phyloP scores from a whole-genome alignment of 2,888 invertebrate species.

The Dastarcus helophoroides region DNA sequence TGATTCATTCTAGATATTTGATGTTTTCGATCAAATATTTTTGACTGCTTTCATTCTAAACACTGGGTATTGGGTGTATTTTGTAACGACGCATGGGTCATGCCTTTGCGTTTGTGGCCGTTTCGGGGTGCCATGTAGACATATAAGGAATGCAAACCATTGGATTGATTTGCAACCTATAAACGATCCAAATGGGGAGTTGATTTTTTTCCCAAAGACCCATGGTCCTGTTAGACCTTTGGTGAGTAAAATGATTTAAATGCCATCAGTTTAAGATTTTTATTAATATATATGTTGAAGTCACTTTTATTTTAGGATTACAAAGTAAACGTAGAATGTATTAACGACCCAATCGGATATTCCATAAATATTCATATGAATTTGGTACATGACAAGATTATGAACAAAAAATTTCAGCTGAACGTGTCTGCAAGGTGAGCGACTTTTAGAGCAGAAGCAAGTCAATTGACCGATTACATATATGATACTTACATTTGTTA shows the following conservation, averaged over 20 bases:
- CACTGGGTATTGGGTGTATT: conserved; percentile 2
- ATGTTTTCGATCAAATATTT: conserved; percentile 3
- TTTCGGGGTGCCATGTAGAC: conserved; percentile 10
- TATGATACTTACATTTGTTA: too few species aligned
- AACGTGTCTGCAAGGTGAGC: conserved; percentile 1
- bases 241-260: too few species aligned
- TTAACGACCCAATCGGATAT: conserved; percentile 1
- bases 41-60: conserved; percentile 1
- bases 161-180: conserved; percentile 11
- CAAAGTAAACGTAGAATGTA: conserved; percentile 1
- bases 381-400: neutral
- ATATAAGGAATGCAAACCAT: conserved; percentile 9
- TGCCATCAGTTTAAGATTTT: neutral
- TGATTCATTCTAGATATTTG: neutral
- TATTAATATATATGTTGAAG: neutral
- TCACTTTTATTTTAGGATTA: conserved; percentile 1
- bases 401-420: neutral
- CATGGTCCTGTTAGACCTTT: conserved; percentile 1
- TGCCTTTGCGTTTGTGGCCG: conserved; percentile 9
- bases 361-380: neutral
- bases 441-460: too few species aligned
- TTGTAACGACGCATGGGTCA: neutral
- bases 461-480: too few species aligned
- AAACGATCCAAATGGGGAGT: conserved; percentile 1
- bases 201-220: conserved; percentile 2